These are phyloP conservation scores for Ips nitidus DNA, from an alignment of 1,140 invertebrate species.

Conservation along the genomic window DNA sequence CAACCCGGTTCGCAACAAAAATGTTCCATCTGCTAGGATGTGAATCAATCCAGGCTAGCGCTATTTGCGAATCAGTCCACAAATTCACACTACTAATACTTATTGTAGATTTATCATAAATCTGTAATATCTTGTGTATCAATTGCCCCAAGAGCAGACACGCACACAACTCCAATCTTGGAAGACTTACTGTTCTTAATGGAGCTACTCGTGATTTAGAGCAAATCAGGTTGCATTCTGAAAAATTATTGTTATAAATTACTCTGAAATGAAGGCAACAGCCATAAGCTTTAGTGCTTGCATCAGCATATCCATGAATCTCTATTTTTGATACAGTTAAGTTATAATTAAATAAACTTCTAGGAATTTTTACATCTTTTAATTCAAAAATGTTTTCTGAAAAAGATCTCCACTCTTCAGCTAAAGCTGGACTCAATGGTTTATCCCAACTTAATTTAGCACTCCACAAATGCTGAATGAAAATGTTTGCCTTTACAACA, in stretches of 20 bases:
- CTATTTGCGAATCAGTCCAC: too few species aligned
- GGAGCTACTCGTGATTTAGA: constrained; percentile 31
- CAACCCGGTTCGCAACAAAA: too few species aligned
- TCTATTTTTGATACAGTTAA: constrained; percentile 3
- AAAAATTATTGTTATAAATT: constrained; percentile 22
- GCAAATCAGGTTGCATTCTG: constrained; percentile 35
- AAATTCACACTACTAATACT: too few species aligned
- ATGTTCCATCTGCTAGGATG: too few species aligned
- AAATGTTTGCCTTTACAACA: constrained; percentile 24
- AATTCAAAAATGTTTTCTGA: too few species aligned
- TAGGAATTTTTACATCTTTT: constrained; percentile 2
- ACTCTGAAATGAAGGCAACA: constrained; percentile 45
- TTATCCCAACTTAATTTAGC: constrained; percentile 12
- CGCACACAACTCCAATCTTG: constrained; percentile 1
- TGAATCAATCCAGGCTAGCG: too few species aligned
- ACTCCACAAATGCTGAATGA: constrained; percentile 21
- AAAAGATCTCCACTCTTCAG: constrained; percentile 9
- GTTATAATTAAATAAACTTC: background rate
- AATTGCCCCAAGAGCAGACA: background rate
- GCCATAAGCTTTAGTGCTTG: constrained; percentile 43
- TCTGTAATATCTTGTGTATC: background rate
- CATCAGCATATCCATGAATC: constrained; percentile 47
- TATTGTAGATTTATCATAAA: too few species aligned
- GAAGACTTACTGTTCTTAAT: constrained; percentile 8
- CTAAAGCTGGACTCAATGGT: background rate